Conservation (phyloP, 2,797 vertebrate genomes). For the Pantherophis alleghaniensis region DNA sequence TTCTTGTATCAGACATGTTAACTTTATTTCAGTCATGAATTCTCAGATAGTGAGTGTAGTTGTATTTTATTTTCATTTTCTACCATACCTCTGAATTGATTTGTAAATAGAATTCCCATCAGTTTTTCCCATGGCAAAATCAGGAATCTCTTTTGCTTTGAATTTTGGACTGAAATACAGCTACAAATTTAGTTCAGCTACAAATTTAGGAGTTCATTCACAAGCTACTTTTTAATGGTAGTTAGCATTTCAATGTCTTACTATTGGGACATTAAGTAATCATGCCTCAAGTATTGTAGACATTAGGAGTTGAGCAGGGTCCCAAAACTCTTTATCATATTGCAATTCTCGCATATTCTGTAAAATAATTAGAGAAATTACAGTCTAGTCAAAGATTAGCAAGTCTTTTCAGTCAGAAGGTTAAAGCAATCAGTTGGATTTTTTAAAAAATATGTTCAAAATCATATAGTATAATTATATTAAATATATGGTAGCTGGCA, state of each 20-base stretch:
- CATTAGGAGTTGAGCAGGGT: neutral
- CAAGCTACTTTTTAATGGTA: slow-evolving; percentile 5
- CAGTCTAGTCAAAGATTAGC: neutral
- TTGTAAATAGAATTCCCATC: neutral
- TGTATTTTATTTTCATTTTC: slow-evolving; percentile 1
- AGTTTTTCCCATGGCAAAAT: neutral
- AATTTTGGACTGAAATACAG: neutral
- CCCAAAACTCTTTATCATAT: neutral
- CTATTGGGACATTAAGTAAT: neutral
- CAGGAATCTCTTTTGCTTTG: neutral
- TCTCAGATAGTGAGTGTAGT: neutral
- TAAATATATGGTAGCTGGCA: neutral
- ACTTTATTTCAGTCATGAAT: neutral
- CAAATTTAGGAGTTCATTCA: neutral
- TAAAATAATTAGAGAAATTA: neutral
- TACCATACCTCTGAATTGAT: neutral
- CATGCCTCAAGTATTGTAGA: neutral
- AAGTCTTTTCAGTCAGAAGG: neutral
- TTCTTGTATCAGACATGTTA: neutral
- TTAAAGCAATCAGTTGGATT: neutral
- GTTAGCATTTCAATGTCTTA: neutral
- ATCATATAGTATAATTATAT: neutral
- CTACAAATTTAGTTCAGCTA: neutral
- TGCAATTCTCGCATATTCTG: neutral
- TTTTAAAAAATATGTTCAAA: neutral